Conservation (phyloP, 2,888 invertebrate species). For the Phengaris alcon region DNA sequence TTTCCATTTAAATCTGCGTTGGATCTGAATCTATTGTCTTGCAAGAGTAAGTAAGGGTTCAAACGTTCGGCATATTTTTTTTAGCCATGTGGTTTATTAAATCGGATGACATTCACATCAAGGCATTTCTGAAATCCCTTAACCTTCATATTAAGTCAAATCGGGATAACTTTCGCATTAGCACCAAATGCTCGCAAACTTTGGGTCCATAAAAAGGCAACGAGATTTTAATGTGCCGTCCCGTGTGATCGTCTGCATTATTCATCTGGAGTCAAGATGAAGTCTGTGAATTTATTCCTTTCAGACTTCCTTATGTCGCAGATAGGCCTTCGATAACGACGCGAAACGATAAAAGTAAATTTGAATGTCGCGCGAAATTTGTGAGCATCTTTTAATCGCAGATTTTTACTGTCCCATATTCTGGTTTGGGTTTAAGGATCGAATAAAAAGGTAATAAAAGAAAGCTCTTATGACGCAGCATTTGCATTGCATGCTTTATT, state of each 20-base stretch:
- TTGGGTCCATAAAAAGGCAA: constrained; percentile 20
- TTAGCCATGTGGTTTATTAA: background rate
- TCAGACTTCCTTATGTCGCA: constrained; percentile 40
- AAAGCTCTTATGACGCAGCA: background rate
- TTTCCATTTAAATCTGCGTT: background rate
- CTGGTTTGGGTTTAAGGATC: constrained; percentile 11
- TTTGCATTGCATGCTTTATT: background rate
- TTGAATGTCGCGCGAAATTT: constrained; percentile 8
- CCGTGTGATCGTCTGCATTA: constrained; percentile 60
- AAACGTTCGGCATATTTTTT: background rate
- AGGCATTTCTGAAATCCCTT: background rate
- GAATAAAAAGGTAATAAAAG: constrained; percentile 12
- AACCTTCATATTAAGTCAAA: background rate
- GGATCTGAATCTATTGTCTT: background rate
- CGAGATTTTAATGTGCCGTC: constrained; percentile 32
- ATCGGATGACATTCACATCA: background rate
- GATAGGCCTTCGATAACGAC: constrained; percentile 35
- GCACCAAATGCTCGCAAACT: background rate
- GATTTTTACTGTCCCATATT: constrained; percentile 1
- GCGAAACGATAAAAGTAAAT: constrained; percentile 20
- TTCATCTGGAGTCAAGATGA: constrained; percentile 49
- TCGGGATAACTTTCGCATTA: constrained; percentile 20
- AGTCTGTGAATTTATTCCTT: constrained; percentile 42
- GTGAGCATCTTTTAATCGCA: constrained; percentile 16
- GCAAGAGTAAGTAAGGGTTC: background rate